These are phyloP conservation scores for Trachelus tabidus DNA, from an alignment of 2,888 invertebrate species.

Conservation along the genomic window DNA sequence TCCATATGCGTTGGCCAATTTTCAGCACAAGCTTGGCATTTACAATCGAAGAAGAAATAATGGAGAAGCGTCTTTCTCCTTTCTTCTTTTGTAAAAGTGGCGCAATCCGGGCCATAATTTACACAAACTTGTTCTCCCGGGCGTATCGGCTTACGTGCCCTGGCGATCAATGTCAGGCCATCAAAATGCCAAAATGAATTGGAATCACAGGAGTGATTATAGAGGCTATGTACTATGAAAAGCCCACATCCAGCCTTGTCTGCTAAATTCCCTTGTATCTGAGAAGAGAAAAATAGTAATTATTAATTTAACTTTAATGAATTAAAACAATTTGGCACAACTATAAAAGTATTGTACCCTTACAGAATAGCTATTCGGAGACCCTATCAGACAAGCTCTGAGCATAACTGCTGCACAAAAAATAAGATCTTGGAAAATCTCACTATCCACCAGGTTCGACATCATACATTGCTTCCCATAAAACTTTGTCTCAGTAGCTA, in stretches of 20 bases:
- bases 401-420: slow-evolving; percentile 59
- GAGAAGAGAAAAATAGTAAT: neutral
- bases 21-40: slow-evolving; percentile 52
- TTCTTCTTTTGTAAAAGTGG: slow-evolving; percentile 46
- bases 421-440: slow-evolving; percentile 41
- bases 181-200: slow-evolving; percentile 62
- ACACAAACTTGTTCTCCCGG: slow-evolving; percentile 61
- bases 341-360: slow-evolving; percentile 11
- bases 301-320: too few species aligned
- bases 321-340: too few species aligned
- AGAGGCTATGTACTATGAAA: slow-evolving; percentile 54
- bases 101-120: slow-evolving; percentile 46
- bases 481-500: slow-evolving; percentile 56
- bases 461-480: slow-evolving; percentile 52
- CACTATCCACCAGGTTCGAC: slow-evolving; percentile 43
- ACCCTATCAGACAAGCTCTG: slow-evolving; percentile 57
- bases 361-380: slow-evolving; percentile 62
- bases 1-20: slow-evolving; percentile 58
- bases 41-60: slow-evolving; percentile 61
- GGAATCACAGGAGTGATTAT: slow-evolving; percentile 61
- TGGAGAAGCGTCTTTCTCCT: slow-evolving; percentile 53
- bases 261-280: slow-evolving; percentile 60
- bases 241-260: slow-evolving; percentile 60
- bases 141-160: slow-evolving; percentile 54
- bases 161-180: slow-evolving; percentile 57